Conservation (phyloP, 1,140 invertebrate genomes). For the Laupala kohalensis region DNA sequence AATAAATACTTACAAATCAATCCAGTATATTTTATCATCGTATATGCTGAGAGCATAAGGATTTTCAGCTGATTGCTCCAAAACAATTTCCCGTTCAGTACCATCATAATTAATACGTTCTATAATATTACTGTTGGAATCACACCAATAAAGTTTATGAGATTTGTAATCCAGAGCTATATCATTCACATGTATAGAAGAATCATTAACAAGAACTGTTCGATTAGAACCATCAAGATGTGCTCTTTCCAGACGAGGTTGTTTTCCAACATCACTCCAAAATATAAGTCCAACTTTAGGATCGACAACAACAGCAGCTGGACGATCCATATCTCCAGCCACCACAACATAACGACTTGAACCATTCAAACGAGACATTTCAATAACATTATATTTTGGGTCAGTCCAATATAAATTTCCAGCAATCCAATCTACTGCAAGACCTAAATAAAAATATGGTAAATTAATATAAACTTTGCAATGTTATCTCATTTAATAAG, state of each 20-base stretch:
- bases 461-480: too few species aligned
- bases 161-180: conserved; percentile 43
- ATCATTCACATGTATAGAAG: conserved; percentile 35
- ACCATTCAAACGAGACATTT: conserved; percentile 36
- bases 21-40: conserved; percentile 38
- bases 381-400: conserved; percentile 40
- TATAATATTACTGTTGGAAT: conserved; percentile 32
- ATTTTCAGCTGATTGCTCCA: conserved; percentile 23
- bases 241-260: conserved; percentile 36
- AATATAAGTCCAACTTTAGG: conserved; percentile 47
- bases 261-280: conserved; percentile 39
- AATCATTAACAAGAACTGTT: conserved; percentile 36
- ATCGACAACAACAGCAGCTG: conserved; percentile 46
- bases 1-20: conserved; percentile 34
- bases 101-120: conserved; percentile 37
- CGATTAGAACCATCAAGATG: conserved; percentile 43
- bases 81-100: conserved; percentile 24
- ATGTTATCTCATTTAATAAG: too few species aligned
- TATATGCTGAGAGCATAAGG: conserved; percentile 34
- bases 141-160: conserved; percentile 36
- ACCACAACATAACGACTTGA: conserved; percentile 35
- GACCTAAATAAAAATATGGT: too few species aligned
- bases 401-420: conserved; percentile 50
- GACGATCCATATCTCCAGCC: conserved; percentile 31
- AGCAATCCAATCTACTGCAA: conserved; percentile 35